Evolutionary conservation across 1,140 invertebrate species (phyloP).

Genomic region (Heliconius hermathena): DNA sequence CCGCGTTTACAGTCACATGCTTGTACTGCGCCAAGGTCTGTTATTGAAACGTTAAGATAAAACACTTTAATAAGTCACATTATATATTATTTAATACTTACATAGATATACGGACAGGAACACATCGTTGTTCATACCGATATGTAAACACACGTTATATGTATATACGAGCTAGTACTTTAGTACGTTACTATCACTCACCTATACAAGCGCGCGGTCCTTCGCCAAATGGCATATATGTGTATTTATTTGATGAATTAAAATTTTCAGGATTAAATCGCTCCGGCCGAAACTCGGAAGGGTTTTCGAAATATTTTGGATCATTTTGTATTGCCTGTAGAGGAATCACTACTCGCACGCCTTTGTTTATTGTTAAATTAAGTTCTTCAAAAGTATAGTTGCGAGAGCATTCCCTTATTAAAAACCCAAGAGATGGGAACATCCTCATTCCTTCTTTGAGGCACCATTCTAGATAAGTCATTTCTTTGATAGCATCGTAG

Average conservation of each 20-base stretch:
- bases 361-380: neutral
- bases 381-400: neutral
- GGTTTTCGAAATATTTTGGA: constrained; percentile 79
- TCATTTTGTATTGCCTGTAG: constrained; percentile 79
- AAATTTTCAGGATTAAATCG: constrained; percentile 76
- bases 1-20: too few species aligned
- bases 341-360: neutral
- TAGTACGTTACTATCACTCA: constrained; percentile 28
- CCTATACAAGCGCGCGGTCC: constrained; percentile 63
- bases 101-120: too few species aligned
- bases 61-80: too few species aligned
- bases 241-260: constrained; percentile 62
- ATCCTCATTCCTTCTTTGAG: neutral
- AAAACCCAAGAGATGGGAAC: neutral
- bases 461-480: neutral
- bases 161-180: too few species aligned
- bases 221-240: constrained; percentile 60
- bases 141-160: too few species aligned
- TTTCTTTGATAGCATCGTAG: neutral
- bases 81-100: too few species aligned
- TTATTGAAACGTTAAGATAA: too few species aligned
- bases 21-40: too few species aligned
- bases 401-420: neutral
- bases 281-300: constrained; percentile 82
- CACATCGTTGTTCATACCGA: too few species aligned